Percentiles rank a stretch among this genome's conserved stretches.
Conservation (phyloP, 2,888 invertebrate genomes). For the Sphaerophoria taeniata region DNA sequence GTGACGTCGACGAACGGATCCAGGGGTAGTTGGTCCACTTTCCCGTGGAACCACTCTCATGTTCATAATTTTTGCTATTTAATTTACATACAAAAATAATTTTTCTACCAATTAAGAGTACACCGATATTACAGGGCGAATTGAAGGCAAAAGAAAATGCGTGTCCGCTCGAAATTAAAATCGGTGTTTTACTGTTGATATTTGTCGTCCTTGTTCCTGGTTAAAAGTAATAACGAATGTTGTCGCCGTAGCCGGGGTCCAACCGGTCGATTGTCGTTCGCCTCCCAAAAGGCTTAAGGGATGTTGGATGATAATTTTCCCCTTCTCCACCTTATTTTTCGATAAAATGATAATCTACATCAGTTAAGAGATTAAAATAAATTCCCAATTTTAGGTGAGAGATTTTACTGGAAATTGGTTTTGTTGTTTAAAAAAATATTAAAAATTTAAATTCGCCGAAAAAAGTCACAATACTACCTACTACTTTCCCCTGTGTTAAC, state of each 20-base stretch:
- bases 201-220: slow-evolving; percentile 21
- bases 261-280: not conserved
- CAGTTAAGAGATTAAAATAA: slow-evolving; percentile 50
- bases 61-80: not conserved
- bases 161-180: not conserved
- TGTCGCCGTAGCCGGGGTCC: not conserved
- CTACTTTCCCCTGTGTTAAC: not conserved
- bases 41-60: not conserved
- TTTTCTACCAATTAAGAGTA: slow-evolving; percentile 17
- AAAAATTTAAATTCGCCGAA: slow-evolving; percentile 2
- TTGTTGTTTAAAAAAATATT: slow-evolving; percentile 29
- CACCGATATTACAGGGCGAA: not conserved
- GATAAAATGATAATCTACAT: slow-evolving; percentile 27
- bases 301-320: not conserved
- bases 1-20: no score
- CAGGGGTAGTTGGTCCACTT: not conserved
- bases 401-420: slow-evolving; percentile 42
- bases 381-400: slow-evolving; percentile 40
- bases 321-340: not conserved
- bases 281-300: not conserved
- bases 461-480: not conserved
- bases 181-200: slow-evolving; percentile 9
- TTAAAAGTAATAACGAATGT: slow-evolving; percentile 23
- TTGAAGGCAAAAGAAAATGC: slow-evolving; percentile 3
- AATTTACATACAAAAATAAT: not conserved